Percentiles rank a stretch among this genome's conserved stretches.
Evolutionary conservation across 2,113 vertebrate genomes (phyloP).

Genomic region (Psittacula cyanocephala): DNA sequence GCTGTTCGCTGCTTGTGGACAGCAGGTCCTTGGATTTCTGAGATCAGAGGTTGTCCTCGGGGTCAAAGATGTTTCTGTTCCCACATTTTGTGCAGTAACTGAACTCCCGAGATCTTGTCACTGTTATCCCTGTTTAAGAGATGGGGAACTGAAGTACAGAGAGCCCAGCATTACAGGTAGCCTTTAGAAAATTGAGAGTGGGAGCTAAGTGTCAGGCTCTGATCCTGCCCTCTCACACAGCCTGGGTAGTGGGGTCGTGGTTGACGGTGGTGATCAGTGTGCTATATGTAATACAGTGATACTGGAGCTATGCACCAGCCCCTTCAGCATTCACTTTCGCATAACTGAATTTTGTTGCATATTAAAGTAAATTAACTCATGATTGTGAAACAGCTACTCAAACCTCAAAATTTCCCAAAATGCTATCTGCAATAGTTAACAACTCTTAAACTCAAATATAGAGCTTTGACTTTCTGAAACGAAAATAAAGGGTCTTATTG

Average conservation of each 20-base stretch:
- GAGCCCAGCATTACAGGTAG: not conserved
- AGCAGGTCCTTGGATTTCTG: not conserved
- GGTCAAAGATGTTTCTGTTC: not conserved
- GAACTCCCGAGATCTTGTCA: not conserved
- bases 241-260: not conserved
- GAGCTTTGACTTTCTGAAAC: not conserved
- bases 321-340: not conserved
- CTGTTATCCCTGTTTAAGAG: not conserved
- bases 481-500: not conserved
- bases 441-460: not conserved
- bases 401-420: not conserved
- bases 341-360: not conserved
- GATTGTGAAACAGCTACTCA: not conserved
- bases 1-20: not conserved
- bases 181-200: not conserved
- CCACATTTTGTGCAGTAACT: not conserved
- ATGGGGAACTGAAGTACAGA: not conserved
- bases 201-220: not conserved
- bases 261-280: not conserved
- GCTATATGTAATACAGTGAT: fast-evolving
- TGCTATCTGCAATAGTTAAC: not conserved
- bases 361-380: not conserved
- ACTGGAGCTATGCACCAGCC: not conserved
- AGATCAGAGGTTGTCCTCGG: not conserved
- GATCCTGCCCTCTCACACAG: not conserved